Base-by-base conservation (phyloP, 1,140 invertebrate genomes). In the Pseudomyrmex flavicornis region DNA sequence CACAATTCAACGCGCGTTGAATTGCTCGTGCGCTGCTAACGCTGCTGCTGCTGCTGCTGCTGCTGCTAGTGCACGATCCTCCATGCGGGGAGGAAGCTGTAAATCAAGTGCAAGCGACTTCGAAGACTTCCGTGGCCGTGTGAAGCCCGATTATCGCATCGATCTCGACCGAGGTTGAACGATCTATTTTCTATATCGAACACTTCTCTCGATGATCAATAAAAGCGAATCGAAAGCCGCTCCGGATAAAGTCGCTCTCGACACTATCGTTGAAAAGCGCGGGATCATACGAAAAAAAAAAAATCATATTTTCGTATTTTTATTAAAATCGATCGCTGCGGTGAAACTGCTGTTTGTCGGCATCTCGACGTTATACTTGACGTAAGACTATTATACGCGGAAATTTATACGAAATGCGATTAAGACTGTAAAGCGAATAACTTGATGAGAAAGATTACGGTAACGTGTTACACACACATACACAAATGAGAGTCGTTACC, bases 1-100 rank as follows among this genome's bases (percentile, higher is more conserved):
- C 89, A 90, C 89, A 90, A 90, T 90, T 88, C 88, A 73, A 66
- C 66, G 54, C 20, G 82, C 54, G 56, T 61, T 82, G 76, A 84
- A 82, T 70, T 80, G 76, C 62, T 70, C 62, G 65, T 68, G 77
- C 56, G 77, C 56, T 46, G 83, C 65, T 63, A 83, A 61, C 83
- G 68, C 50, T 65, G 59, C 68, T 2, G 58, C 62, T 66, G 58
- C 82, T 22, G 48, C 54, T 13, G 54, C 48, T 85, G 59, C 74
- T 85, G 86, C n/a, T n/a, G n/a, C n/a, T n/a, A n/a, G 52, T 59
- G 58, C 69, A 62, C 58, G 70, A 76, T 83, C 66, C 63, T 83
- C 72, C 63, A 74, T 75, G 62, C 58, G 70, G 63, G 63, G 80
- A 88, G 87, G 80, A 88, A 82, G 84, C 80, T 70, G 59, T 89